phyloP scores from a whole-genome alignment of 2,113 vertebrate species.

The Eubucco bourcierii region DNA sequence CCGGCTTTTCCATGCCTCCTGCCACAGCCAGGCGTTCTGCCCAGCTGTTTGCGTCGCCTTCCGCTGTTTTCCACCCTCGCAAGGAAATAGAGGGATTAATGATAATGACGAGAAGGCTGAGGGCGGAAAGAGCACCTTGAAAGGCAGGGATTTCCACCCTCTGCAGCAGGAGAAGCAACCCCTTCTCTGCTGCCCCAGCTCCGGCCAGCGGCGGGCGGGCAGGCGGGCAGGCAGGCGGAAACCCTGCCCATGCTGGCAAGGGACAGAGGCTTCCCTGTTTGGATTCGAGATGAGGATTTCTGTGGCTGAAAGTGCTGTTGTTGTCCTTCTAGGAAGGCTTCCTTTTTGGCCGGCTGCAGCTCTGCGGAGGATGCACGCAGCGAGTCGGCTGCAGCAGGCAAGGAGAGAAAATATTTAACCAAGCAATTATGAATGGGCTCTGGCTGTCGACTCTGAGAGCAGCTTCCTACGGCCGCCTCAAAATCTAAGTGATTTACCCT shows the following conservation, averaged over 20 bases:
- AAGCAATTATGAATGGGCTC: slow-evolving; percentile 31
- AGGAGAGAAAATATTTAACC: slow-evolving; percentile 50
- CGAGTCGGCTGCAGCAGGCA: background rate
- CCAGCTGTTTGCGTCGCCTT: fast-evolving
- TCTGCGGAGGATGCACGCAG: slow-evolving; percentile 2
- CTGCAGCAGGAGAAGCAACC: background rate
- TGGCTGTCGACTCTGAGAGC: background rate
- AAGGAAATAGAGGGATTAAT: background rate
- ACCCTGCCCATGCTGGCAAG: slow-evolving; percentile 48
- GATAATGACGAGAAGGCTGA: background rate
- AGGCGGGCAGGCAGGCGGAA: slow-evolving; percentile 1
- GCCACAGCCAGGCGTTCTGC: background rate
- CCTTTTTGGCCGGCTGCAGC: slow-evolving; percentile 24
- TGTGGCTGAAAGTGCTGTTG: slow-evolving; percentile 64
- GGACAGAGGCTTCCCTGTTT: slow-evolving; percentile 70
- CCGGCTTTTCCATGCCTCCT: background rate
- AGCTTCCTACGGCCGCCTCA: background rate
- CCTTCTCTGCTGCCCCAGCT: slow-evolving; percentile 25
- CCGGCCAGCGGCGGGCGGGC: background rate
- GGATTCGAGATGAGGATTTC: slow-evolving; percentile 47
- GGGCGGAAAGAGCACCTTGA: background rate
- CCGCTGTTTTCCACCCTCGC: background rate
- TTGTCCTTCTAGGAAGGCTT: slow-evolving; percentile 66
- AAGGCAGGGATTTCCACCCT: background rate
- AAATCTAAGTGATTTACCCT: background rate